These are phyloP conservation scores for Xylophagus ater DNA, from an alignment of 2,888 invertebrate species.

Conservation along the genomic window DNA sequence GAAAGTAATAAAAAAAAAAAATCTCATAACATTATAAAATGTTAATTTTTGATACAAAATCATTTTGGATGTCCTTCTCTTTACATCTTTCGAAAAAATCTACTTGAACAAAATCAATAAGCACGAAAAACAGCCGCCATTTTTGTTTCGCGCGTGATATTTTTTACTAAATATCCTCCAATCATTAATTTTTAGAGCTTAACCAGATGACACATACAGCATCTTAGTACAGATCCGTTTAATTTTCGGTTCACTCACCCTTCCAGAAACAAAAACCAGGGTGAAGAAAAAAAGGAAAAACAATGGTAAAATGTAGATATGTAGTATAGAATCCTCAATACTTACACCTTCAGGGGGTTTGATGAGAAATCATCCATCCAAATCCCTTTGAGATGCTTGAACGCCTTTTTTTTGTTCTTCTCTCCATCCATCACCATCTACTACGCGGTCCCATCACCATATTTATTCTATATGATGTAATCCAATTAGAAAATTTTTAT, in stretches of 20 bases:
- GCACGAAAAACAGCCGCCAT: conserved; percentile 10
- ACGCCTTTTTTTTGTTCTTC: neutral
- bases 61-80: too few species aligned
- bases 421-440: neutral
- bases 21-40: too few species aligned
- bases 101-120: conserved; percentile 12
- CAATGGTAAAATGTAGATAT: neutral
- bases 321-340: neutral
- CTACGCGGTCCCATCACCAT: neutral
- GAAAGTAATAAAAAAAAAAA: too few species aligned
- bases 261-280: neutral
- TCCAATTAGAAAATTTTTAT: conserved; percentile 9
- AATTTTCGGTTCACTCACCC: conserved; percentile 12
- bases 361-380: neutral
- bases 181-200: conserved; percentile 17
- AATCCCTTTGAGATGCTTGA: neutral
- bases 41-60: too few species aligned
- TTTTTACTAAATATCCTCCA: conserved; percentile 6
- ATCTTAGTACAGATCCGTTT: conserved; percentile 16
- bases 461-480: conserved; percentile 12
- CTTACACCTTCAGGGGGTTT: neutral
- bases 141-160: conserved; percentile 12
- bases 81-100: too few species aligned
- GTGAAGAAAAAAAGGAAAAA: too few species aligned
- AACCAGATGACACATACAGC: conserved; percentile 35